Percentiles rank a stretch among this genome's conserved stretches.
These are phyloP conservation scores for Euura lappo DNA, from an alignment of 1,140 invertebrate genomes.

Conservation along the genomic window DNA sequence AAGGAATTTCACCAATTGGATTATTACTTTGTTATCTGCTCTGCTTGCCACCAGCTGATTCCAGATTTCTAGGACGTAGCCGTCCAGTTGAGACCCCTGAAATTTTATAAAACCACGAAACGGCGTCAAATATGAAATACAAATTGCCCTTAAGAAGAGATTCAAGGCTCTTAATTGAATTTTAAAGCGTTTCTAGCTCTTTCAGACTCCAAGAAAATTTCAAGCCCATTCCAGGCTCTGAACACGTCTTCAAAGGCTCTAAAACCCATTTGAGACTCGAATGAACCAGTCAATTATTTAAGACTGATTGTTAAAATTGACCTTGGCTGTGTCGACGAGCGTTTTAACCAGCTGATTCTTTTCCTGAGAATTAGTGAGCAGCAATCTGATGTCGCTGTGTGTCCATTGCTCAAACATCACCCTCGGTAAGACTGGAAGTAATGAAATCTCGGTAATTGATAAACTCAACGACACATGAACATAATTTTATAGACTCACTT, in stretches of 20 bases:
- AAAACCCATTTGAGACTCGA: not conserved
- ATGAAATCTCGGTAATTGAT: not conserved
- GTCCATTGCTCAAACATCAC: conserved; percentile 87
- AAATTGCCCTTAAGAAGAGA: not conserved
- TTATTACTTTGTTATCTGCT: conserved; percentile 68
- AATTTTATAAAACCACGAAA: conserved; percentile 18
- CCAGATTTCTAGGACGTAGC: conserved; percentile 88
- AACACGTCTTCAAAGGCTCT: too few relatives aligned
- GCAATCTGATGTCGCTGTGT: conserved; percentile 67
- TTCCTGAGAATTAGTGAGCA: conserved; percentile 67
- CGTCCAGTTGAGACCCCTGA: conserved; percentile 76
- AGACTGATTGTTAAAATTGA: conserved; percentile 41
- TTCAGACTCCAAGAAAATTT: too few relatives aligned
- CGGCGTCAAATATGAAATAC: not conserved
- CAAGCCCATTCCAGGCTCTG: too few relatives aligned
- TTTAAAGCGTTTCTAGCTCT: too few relatives aligned
- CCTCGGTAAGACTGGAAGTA: conserved; percentile 76
- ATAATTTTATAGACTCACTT: conserved; percentile 44
- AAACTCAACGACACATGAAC: too few relatives aligned
- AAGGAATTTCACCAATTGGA: conserved; percentile 69
- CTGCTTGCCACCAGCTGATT: conserved; percentile 75
- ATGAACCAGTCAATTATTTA: not conserved
- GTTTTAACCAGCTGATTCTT: conserved; percentile 66
- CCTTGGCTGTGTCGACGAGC: conserved; percentile 67
- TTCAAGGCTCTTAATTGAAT: not conserved